phyloP scores from a whole-genome alignment of 1,140 invertebrate species.

The Globodera rostochiensis region DNA sequence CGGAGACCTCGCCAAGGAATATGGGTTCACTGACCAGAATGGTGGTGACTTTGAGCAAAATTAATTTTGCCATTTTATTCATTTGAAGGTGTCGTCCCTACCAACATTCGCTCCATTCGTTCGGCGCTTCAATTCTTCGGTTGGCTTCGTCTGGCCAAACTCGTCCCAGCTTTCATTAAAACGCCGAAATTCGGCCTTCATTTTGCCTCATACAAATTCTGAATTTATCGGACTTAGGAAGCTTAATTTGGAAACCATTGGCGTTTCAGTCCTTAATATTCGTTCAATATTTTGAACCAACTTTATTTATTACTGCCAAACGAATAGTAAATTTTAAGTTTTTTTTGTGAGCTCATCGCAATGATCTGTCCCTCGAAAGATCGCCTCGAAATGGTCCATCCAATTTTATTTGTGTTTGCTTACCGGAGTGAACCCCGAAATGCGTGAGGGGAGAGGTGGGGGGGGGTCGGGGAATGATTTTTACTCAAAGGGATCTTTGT shows the following conservation, averaged over 20 bases:
- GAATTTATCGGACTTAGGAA: not conserved
- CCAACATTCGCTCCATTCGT: slow-evolving; percentile 38
- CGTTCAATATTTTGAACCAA: too few relatives aligned
- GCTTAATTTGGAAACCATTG: not conserved
- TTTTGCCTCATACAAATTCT: slow-evolving; percentile 46
- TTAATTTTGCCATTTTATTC: not conserved
- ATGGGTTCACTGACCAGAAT: slow-evolving; percentile 43
- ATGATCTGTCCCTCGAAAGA: not conserved
- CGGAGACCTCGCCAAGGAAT: slow-evolving; percentile 40
- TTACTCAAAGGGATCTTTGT: not conserved
- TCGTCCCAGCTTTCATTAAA: slow-evolving; percentile 43
- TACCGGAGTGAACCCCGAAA: not conserved
- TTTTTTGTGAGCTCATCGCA: not conserved
- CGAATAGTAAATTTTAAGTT: not conserved
- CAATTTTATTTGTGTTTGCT: not conserved
- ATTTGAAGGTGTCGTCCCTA: slow-evolving; percentile 34
- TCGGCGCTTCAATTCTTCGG: slow-evolving; percentile 40
- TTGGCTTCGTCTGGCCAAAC: slow-evolving; percentile 36
- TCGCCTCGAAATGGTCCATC: not conserved
- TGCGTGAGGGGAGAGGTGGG: not conserved
- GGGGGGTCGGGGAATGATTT: too few relatives aligned
- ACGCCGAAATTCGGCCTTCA: slow-evolving; percentile 39
- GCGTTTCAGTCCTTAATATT: too few relatives aligned
- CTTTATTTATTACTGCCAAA: too few relatives aligned
- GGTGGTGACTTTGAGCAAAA: slow-evolving; percentile 19